Evolutionary conservation across 2,888 invertebrate genomes (phyloP), one percentile per base, ranked within the genome.

Genomic region (Celastrina argiolus): DNA sequence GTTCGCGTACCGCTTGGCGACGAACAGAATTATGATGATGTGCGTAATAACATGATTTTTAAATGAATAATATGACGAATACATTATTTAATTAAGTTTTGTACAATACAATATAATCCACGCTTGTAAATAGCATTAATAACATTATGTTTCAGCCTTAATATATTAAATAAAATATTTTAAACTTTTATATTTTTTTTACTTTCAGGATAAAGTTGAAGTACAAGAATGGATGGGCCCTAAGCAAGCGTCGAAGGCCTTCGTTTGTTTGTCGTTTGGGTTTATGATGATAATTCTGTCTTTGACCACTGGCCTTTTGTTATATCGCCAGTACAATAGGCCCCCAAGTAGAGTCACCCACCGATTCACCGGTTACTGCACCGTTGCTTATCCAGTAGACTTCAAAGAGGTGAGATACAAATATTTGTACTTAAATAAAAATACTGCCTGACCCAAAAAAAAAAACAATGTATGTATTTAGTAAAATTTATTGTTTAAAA

Each of bases 281-380:
- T 79, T 96, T 34, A 81, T 95, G 67, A 94, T 96, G 26, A 92
- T 96, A 77, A 92, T 95, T 69, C 92, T 95, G 77, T 96, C 95
- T 12, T 90, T 94, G 42, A 83, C 93, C 65, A 94, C 94, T 7
- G 97, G 96, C 4, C 92, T 96, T 66, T 94, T 95, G 78, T 88
- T 97, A 65, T 97, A 96, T 85, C 93, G 94, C 65, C 94, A 96
- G 74, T 95, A 95, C 68, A 51, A 75, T 65, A 72, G 68, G 61
- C 66, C 68, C 67, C 65, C 92, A 5, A 61, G 39, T 18, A 34
- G 16, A 16, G 22, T 36, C 92, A 67, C 91, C 77, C 92, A 93
- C 66, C 92, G 92, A 75, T 94, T 94, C 83, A 92, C 93, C 69
- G 94, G 94, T 36, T 94, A 93, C 92, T 95, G 95, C 81, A 92